These are phyloP conservation scores for Chaenodraco wilsoni DNA, from an alignment of 2,797 vertebrate genomes.

Conservation along the genomic window DNA sequence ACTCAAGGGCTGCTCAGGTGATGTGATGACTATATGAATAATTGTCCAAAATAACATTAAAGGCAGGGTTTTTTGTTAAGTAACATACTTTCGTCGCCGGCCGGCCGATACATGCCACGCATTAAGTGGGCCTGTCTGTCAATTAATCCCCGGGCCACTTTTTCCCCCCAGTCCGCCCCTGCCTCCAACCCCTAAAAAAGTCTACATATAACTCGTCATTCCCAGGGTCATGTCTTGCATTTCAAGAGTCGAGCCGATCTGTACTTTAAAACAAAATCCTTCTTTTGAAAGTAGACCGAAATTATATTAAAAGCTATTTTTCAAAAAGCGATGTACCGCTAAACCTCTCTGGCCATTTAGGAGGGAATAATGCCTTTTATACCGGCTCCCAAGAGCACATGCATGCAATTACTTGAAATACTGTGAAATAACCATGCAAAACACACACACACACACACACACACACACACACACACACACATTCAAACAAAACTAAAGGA, in stretches of 20 bases:
- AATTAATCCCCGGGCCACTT: too few relatives aligned
- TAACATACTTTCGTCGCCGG: too few relatives aligned
- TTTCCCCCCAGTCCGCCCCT: too few relatives aligned
- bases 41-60: too few relatives aligned
- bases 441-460: slow-evolving; percentile 10
- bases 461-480: slow-evolving; percentile 12
- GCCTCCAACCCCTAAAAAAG: background rate
- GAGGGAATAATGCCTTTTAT: slow-evolving; percentile 36
- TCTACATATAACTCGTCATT: slow-evolving; percentile 3
- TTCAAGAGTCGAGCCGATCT: slow-evolving; percentile 14
- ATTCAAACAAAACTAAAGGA: slow-evolving; percentile 54
- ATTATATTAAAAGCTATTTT: slow-evolving; percentile 40
- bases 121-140: too few relatives aligned
- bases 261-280: background rate
- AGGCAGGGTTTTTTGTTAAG: too few relatives aligned
- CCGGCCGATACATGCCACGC: too few relatives aligned
- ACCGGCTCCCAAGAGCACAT: slow-evolving; percentile 24
- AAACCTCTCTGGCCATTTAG: slow-evolving; percentile 34
- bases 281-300: slow-evolving; percentile 28
- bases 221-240: slow-evolving; percentile 2
- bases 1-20: too few relatives aligned
- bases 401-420: slow-evolving; percentile 68
- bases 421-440: slow-evolving; percentile 54
- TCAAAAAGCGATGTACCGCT: slow-evolving; percentile 11
- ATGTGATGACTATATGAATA: too few relatives aligned